These are phyloP conservation scores for Protonibea diacanthus DNA, from an alignment of 2,797 vertebrate species.

Conservation along the genomic window DNA sequence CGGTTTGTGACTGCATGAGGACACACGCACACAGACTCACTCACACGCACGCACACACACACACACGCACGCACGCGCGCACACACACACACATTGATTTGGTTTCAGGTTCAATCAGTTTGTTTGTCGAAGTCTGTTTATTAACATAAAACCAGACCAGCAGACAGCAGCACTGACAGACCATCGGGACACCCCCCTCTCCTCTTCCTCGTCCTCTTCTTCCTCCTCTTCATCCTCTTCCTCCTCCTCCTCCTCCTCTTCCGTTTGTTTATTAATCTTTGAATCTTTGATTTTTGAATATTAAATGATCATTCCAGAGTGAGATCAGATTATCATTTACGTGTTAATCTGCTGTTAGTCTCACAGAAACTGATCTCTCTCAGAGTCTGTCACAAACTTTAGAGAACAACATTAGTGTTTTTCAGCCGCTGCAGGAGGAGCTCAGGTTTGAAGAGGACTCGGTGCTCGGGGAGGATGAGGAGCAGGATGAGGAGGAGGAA, in stretches of 20 bases:
- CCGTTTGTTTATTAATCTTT: too few relatives aligned
- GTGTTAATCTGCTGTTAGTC: neutral
- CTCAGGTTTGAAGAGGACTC: conserved; percentile 88
- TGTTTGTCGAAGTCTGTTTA: conserved; percentile 34
- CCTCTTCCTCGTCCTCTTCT: too few relatives aligned
- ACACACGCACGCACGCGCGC: conserved; percentile 27
- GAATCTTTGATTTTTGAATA: too few relatives aligned
- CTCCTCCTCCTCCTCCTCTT: too few relatives aligned
- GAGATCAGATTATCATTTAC: too few relatives aligned
- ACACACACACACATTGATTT: conserved; percentile 45
- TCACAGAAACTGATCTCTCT: neutral
- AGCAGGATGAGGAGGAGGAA: conserved; percentile 81
- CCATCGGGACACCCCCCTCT: neutral
- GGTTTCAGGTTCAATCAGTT: conserved; percentile 44
- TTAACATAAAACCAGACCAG: conserved; percentile 48
- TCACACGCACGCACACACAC: conserved; percentile 24
- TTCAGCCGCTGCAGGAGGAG: conserved; percentile 70
- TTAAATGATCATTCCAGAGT: too few relatives aligned
- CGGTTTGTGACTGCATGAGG: conserved; percentile 33
- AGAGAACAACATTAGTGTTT: neutral
- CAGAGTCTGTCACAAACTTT: too few relatives aligned
- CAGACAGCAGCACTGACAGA: conserved; percentile 1
- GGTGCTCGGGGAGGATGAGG: conserved; percentile 82
- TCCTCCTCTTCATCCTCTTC: too few relatives aligned
- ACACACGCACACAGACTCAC: conserved; percentile 28